A percentile compares a stretch with the other conserved stretches of the same genome.
These are phyloP conservation scores for Halichoeres trimaculatus DNA, from an alignment of 2,113 vertebrate genomes.

Conservation along the genomic window DNA sequence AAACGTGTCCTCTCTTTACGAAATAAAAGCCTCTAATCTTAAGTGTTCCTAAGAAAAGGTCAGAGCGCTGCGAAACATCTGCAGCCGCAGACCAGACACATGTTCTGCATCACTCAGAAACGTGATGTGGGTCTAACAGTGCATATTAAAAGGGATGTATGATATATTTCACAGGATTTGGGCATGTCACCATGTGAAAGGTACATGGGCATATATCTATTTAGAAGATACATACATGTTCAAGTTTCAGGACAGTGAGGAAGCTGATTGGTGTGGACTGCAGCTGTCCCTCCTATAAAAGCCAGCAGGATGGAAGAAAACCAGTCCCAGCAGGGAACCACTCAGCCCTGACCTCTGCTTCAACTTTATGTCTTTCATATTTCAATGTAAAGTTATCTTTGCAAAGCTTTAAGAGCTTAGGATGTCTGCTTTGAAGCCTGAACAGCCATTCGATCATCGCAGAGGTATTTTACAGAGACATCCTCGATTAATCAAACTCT, in stretches of 20 bases:
- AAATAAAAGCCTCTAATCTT: slow-evolving; percentile 11
- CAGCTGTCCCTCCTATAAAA: slow-evolving; percentile 37
- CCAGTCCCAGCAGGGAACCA: slow-evolving; percentile 35
- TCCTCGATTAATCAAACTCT: not conserved
- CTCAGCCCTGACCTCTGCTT: slow-evolving; percentile 49
- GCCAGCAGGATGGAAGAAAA: slow-evolving; percentile 54
- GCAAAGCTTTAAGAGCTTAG: slow-evolving; percentile 45
- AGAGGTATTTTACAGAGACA: slow-evolving; percentile 18
- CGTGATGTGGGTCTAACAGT: slow-evolving; percentile 23
- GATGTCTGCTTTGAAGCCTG: slow-evolving; percentile 50
- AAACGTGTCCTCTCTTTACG: slow-evolving; percentile 23
- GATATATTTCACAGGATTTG: slow-evolving; percentile 32
- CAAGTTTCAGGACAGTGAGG: not conserved
- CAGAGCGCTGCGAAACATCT: slow-evolving; percentile 38
- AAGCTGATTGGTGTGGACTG: slow-evolving; percentile 47
- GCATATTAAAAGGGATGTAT: slow-evolving; percentile 34
- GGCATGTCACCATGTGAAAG: slow-evolving; percentile 9
- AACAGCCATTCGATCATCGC: slow-evolving; percentile 32
- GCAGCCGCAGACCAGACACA: slow-evolving; percentile 51
- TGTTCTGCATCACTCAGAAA: slow-evolving; percentile 36
- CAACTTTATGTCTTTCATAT: slow-evolving; percentile 59
- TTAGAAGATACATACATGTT: slow-evolving; percentile 19
- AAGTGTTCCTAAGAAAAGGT: slow-evolving; percentile 36
- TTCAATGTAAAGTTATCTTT: slow-evolving; percentile 45
- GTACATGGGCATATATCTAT: slow-evolving; percentile 12